A percentile compares a stretch with the other conserved stretches of the same genome.
These are phyloP conservation scores for Chloropsis hardwickii DNA, from an alignment of 2,113 vertebrate genomes.

Conservation along the genomic window DNA sequence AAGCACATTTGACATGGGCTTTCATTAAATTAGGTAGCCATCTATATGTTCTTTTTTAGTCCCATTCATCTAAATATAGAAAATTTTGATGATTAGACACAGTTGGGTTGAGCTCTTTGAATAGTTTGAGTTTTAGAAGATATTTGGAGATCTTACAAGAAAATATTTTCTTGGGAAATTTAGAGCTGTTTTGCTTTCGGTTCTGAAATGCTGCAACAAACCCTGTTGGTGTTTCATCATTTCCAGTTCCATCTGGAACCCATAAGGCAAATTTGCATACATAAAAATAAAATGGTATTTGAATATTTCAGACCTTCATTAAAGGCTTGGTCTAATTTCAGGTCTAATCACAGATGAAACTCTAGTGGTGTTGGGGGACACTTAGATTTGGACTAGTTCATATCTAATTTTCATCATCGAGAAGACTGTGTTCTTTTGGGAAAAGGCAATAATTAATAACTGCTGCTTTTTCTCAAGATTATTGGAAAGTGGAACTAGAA, in stretches of 20 bases:
- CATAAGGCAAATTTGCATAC: slow-evolving; percentile 33
- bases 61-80: background rate
- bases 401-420: background rate
- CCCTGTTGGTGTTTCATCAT: background rate
- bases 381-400: background rate
- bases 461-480: background rate
- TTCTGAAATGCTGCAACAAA: background rate
- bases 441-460: background rate
- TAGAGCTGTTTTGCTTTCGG: background rate
- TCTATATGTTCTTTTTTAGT: background rate
- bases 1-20: background rate
- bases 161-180: background rate
- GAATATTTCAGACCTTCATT: slow-evolving; percentile 13
- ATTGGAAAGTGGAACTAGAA: background rate
- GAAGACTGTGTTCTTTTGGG: background rate
- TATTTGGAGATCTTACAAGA: background rate
- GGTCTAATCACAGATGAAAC: slow-evolving; percentile 10
- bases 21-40: background rate
- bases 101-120: background rate
- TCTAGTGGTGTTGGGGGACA: slow-evolving; percentile 17
- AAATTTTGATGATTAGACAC: background rate
- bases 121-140: background rate
- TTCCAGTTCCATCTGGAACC: slow-evolving; percentile 38
- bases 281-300: slow-evolving; percentile 39
- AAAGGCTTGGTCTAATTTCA: slow-evolving; percentile 23